A percentile compares a stretch with the other conserved stretches of the same genome.
These are phyloP conservation scores for Balaenoptera acutorostrata DNA, from an alignment of 2,113 vertebrate species.

Conservation along the genomic window DNA sequence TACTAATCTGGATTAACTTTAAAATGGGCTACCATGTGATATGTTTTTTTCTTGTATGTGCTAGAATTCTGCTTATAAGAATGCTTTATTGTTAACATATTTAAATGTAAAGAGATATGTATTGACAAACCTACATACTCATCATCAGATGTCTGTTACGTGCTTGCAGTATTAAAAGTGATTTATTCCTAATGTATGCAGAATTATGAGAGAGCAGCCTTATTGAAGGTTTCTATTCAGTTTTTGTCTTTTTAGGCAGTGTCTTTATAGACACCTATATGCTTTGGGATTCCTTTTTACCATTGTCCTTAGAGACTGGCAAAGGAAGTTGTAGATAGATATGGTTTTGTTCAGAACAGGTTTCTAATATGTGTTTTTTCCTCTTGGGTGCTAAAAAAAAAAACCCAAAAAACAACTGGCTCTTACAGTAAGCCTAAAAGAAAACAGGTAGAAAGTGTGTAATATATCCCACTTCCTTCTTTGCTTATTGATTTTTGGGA, in stretches of 20 bases:
- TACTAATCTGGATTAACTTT: not conserved
- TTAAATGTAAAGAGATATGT: not conserved
- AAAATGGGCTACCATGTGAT: not conserved
- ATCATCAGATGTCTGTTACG: not conserved
- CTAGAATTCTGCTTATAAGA: not conserved
- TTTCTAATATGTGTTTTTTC: not conserved
- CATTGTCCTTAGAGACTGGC: not conserved
- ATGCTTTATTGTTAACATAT: not conserved
- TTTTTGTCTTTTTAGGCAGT: not conserved
- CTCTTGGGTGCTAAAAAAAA: not conserved
- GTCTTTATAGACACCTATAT: not conserved
- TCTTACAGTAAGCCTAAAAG: not conserved
- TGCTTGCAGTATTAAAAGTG: not conserved
- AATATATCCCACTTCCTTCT: not conserved
- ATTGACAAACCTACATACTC: not conserved
- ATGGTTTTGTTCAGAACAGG: not conserved
- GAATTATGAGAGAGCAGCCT: not conserved
- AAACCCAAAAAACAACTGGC: not conserved
- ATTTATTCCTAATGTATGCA: not conserved
- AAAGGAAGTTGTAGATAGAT: conserved; percentile 7
- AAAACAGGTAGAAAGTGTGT: not conserved
- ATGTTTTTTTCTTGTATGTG: not conserved
- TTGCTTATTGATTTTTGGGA: conserved; percentile 8
- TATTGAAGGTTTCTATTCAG: not conserved
- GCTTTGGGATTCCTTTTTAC: not conserved